Base-by-base conservation (phyloP, 2,113 vertebrate species). In the Chaetorhynchus papuensis region DNA sequence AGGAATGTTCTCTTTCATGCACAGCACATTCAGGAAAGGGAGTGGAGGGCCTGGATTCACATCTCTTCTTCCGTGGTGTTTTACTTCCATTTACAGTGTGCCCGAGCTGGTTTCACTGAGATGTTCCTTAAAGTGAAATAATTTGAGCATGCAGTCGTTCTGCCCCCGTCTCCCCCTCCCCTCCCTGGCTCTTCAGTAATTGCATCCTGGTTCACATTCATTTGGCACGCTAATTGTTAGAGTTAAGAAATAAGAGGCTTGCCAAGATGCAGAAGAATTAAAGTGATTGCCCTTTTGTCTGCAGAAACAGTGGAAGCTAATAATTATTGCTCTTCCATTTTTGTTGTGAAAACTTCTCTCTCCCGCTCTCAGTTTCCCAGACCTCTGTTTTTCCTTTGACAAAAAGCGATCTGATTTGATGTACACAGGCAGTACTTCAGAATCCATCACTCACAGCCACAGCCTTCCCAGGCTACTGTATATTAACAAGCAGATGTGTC, bases 271-370 rank as follows among this genome's bases (percentile, higher is more conserved):
- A 77, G 65, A 70, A 80, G 64, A 93, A 89, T 88, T 96, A 72
- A 87, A 87, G 84, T 90, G 88, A 90, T 94, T 94, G 71, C 80
- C 56, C 59, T 95, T 94, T 93, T 94, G 80, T 96, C 90, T 96
- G 64, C n/a, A 68, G 76, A 89, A 96, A 81, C 60, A 92, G 94
- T 82, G 68, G 60, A 45, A 78, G 57, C 53, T 89, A 85, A 91
- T 91, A 91, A 93, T 88, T 92, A 88, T 66, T 64, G 18, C 50
- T 35, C 56, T 78, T 80, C 56, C 24, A 60, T 83, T 90, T 90
- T 83, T 94, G 79, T 92, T 96, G 74, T 65, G 83, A 64, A 82
- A 93, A 93, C 72, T 87, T 81, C 33, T 52, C 47, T 74, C 37
- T 94, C n/a, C 33, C 0, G 2, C 54, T 88, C 79, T 60, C 6